Conservation (phyloP, 2,113 vertebrate genomes). For the Muntiacus muntjak region DNA sequence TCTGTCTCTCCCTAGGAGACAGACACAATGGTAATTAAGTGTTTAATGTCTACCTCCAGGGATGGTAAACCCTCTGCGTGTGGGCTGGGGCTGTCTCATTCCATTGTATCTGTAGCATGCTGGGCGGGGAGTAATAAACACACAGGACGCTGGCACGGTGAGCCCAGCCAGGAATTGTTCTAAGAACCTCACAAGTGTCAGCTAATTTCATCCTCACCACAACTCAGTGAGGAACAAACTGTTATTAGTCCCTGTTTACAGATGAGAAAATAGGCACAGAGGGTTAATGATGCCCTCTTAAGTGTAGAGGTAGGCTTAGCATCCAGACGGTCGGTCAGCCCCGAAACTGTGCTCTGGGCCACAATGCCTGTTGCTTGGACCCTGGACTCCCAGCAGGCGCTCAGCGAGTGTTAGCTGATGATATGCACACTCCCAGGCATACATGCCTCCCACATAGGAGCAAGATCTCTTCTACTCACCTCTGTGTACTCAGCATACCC, state of each 20-base stretch:
- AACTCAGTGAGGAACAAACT: background rate
- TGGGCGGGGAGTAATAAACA: fast-evolving
- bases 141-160: fast-evolving
- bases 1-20: background rate
- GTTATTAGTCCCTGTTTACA: background rate
- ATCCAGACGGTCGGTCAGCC: background rate
- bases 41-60: background rate
- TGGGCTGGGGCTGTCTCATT: background rate
- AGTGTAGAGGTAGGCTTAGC: background rate
- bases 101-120: background rate
- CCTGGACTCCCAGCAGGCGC: background rate
- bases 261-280: background rate
- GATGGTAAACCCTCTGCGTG: background rate
- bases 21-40: background rate
- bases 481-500: background rate
- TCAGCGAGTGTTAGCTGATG: background rate
- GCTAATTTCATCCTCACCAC: background rate
- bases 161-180: background rate
- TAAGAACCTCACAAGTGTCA: background rate
- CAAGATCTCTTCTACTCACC: background rate
- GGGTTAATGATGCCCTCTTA: background rate
- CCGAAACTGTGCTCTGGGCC: background rate
- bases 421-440: background rate
- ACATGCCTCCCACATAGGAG: background rate
- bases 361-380: background rate